Percentiles rank a stretch among this genome's conserved stretches.
Evolutionary conservation across 2,113 vertebrate genomes (phyloP).

Genomic region (Eulemur rufifrons): DNA sequence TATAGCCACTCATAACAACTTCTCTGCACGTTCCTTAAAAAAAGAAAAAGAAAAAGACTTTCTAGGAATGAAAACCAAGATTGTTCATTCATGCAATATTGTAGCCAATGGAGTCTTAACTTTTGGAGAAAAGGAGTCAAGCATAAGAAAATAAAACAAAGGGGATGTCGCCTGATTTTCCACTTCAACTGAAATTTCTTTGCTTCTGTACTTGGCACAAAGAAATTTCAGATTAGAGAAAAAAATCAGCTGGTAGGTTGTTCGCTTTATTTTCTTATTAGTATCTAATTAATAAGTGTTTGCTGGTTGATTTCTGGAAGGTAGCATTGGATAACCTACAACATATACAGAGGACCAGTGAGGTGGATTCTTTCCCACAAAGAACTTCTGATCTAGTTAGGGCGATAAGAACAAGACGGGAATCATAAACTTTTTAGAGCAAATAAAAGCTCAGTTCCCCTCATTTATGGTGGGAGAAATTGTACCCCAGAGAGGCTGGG

Average conservation of each 20-base stretch:
- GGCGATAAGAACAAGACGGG: not conserved
- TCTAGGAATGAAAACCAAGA: constrained; percentile 2
- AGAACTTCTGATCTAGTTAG: not conserved
- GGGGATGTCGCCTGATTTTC: not conserved
- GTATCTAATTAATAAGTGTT: not conserved
- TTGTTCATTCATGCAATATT: not conserved
- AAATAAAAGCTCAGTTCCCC: not conserved
- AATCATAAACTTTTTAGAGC: not conserved
- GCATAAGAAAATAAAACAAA: not conserved
- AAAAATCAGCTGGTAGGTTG: not conserved
- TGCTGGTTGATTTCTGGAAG: constrained; percentile 3
- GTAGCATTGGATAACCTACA: not conserved
- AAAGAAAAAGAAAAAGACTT: not conserved
- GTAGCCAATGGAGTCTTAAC: not conserved
- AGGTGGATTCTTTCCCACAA: not conserved
- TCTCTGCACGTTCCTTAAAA: not conserved
- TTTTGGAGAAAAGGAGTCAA: not conserved
- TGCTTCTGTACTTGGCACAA: not conserved
- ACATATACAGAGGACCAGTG: not conserved
- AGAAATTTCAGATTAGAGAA: not conserved
- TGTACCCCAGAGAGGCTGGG: not conserved
- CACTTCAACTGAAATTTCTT: not conserved
- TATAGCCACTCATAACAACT: not conserved
- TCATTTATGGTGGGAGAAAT: not conserved
- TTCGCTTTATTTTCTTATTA: not conserved